These are phyloP conservation scores for Drosophila rhopaloa DNA, from an alignment of 1,140 invertebrate species.

Conservation along the genomic window DNA sequence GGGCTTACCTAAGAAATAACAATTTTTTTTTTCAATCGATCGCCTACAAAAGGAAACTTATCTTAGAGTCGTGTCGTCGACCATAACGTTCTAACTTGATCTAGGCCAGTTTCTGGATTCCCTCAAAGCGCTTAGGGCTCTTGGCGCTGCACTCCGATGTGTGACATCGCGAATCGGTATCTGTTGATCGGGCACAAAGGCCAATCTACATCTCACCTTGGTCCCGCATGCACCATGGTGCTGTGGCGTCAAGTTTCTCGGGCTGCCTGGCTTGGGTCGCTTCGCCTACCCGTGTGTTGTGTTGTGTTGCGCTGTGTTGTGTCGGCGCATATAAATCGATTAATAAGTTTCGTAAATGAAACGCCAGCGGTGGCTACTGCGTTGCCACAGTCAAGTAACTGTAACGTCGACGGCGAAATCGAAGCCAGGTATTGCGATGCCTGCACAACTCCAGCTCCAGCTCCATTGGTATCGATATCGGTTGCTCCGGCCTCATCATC, in stretches of 20 bases:
- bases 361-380: slow-evolving; percentile 47
- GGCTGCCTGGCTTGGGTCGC: slow-evolving; percentile 19
- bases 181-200: slow-evolving; percentile 47
- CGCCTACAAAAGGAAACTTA: too few relatives aligned
- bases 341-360: slow-evolving; percentile 79
- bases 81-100: too few relatives aligned
- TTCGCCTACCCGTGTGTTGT: slow-evolving; percentile 17
- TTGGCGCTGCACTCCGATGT: slow-evolving; percentile 11
- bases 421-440: slow-evolving; percentile 40
- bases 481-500: neutral
- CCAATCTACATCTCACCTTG: slow-evolving; percentile 75
- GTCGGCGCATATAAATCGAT: slow-evolving; percentile 78
- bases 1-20: too few relatives aligned
- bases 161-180: slow-evolving; percentile 59
- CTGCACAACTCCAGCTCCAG: slow-evolving; percentile 37
- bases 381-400: slow-evolving; percentile 40
- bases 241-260: slow-evolving; percentile 2
- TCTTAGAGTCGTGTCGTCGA: too few relatives aligned
- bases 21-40: too few relatives aligned
- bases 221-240: slow-evolving; percentile 23
- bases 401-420: slow-evolving; percentile 24
- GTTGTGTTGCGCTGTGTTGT: slow-evolving; percentile 15
- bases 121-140: neutral
- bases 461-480: neutral
- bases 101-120: too few relatives aligned